Evolutionary conservation across 2,113 vertebrate species (phyloP).

Genomic region (Lynx canadensis): DNA sequence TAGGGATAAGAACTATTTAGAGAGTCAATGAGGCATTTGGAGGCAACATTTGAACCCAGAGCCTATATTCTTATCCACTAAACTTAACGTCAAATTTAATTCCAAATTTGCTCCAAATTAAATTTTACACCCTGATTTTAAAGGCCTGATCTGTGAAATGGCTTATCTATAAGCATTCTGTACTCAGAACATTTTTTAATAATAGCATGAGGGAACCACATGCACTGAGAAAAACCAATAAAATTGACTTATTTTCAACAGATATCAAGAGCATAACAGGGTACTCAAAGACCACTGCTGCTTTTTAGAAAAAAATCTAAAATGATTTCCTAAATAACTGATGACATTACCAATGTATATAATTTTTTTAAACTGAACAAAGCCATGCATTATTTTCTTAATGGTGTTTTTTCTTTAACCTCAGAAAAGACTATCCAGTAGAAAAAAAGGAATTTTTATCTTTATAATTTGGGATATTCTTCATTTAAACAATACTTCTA

Average conservation of each 20-base stretch:
- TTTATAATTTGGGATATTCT: background rate
- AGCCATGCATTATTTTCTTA: background rate
- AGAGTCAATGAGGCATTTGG: background rate
- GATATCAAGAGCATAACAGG: background rate
- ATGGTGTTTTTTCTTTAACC: background rate
- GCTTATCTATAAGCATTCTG: background rate
- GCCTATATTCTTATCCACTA: background rate
- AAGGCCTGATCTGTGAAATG: background rate
- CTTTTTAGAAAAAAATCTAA: background rate
- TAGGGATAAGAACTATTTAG: background rate
- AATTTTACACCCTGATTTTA: background rate
- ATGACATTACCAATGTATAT: background rate
- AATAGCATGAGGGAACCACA: background rate
- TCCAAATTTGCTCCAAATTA: constrained; percentile 2
- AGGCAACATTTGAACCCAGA: background rate
- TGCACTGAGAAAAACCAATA: background rate
- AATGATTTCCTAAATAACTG: background rate
- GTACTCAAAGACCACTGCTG: background rate
- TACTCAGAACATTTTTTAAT: background rate
- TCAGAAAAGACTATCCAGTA: background rate
- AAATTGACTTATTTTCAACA: background rate
- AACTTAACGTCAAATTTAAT: background rate
- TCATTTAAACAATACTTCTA: background rate
- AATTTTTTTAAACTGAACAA: background rate
- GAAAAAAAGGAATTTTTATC: background rate